Conservation (phyloP, 2,888 invertebrate species). For the Leptogaster cylindrica region DNA sequence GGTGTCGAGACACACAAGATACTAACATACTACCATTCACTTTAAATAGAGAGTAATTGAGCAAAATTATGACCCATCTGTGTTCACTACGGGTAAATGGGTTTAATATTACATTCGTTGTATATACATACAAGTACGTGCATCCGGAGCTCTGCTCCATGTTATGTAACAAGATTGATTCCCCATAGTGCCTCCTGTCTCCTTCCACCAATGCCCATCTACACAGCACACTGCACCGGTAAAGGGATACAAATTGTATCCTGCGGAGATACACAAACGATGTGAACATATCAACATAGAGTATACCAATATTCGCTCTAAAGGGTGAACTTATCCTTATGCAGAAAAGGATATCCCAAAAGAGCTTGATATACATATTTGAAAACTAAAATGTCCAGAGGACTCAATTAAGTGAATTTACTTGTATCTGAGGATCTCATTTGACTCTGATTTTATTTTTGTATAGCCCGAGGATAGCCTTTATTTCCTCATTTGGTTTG, state of each 20-base stretch:
- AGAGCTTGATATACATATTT: conserved; percentile 38
- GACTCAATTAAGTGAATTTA: conserved; percentile 44
- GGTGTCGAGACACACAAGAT: background rate
- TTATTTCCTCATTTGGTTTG: background rate
- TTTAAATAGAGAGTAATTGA: conserved; percentile 34
- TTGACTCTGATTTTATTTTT: conserved; percentile 37
- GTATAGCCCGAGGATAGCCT: conserved; percentile 18
- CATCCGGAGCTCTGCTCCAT: background rate
- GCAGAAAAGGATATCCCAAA: conserved; percentile 18
- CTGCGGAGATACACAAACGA: background rate
- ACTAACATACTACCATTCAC: background rate
- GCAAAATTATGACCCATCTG: conserved; percentile 42
- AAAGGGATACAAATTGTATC: conserved; percentile 14
- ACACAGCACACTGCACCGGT: too few relatives aligned
- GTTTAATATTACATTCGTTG: conserved; percentile 36
- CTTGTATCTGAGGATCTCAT: conserved; percentile 37
- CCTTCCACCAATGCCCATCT: too few relatives aligned
- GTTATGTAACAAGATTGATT: conserved; percentile 4
- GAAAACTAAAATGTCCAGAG: conserved; percentile 44
- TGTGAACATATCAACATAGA: background rate
- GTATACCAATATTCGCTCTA: background rate
- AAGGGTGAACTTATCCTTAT: background rate
- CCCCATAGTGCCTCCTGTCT: background rate
- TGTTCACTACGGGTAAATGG: conserved; percentile 41
- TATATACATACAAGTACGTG: background rate